Conservation (phyloP, 2,888 invertebrate genomes). For the Eubasilissa splendida region DNA sequence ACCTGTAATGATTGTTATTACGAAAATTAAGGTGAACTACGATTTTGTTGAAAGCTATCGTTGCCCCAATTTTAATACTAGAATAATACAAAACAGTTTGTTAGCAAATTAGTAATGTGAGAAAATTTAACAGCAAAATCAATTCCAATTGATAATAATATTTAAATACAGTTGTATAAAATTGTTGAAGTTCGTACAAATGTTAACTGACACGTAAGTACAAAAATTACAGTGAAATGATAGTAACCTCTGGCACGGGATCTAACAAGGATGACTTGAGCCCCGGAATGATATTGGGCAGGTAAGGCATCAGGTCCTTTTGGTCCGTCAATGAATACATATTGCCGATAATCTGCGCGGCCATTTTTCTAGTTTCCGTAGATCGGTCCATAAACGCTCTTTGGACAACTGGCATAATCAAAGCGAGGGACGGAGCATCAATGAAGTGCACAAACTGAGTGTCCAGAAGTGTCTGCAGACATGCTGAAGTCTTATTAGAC, state of each 20-base stretch:
- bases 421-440: conserved; percentile 97
- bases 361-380: conserved; percentile 99
- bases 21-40: too few species aligned
- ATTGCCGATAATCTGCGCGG: conserved; percentile 99
- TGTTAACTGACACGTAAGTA: too few species aligned
- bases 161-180: too few species aligned
- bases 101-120: too few species aligned
- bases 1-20: conserved; percentile 69
- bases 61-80: too few species aligned
- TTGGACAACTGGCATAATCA: conserved; percentile 99
- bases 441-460: conserved; percentile 99
- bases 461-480: conserved; percentile 93
- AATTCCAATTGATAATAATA: too few species aligned
- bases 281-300: conserved; percentile 97
- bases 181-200: too few species aligned
- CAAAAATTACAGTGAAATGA: neutral
- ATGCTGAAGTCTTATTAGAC: conserved; percentile 92
- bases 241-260: conserved; percentile 93
- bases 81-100: too few species aligned
- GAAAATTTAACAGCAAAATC: too few species aligned
- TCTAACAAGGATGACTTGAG: conserved; percentile 95
- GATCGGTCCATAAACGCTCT: conserved; percentile 97
- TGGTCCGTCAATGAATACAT: conserved; percentile 99
- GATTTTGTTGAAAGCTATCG: too few species aligned
- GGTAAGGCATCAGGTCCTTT: conserved; percentile 96